A percentile compares a stretch with the other conserved stretches of the same genome.
phyloP scores from a whole-genome alignment of 37 sponge, comb jelly and placozoan genomes.

The Cliona cf. orientalis region DNA sequence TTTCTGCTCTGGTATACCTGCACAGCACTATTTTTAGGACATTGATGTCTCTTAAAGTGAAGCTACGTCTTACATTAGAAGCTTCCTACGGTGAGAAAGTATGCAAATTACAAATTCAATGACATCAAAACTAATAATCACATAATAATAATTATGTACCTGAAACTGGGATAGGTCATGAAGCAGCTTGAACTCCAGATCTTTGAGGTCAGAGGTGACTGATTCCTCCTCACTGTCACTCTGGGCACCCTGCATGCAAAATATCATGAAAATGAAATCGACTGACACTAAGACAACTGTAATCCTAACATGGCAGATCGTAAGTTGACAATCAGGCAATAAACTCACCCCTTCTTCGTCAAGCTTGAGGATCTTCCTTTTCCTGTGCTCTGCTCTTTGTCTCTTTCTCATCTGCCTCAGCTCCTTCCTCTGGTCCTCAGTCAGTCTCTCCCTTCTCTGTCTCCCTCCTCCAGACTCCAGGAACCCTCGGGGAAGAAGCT shows the following conservation, averaged over 20 bases:
- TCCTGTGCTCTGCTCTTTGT: constrained; percentile 63
- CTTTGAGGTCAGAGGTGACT: constrained; percentile 55
- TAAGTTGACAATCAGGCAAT: not conserved
- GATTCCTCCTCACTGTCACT: constrained; percentile 68
- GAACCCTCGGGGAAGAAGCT: constrained; percentile 29
- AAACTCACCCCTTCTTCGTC: constrained; percentile 76
- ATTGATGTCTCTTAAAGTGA: constrained; percentile 68
- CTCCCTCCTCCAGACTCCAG: not conserved
- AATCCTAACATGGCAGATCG: not conserved
- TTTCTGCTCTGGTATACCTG: constrained; percentile 24
- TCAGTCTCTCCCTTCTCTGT: constrained; percentile 35
- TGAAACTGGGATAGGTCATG: constrained; percentile 80
- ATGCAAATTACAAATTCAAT: not conserved
- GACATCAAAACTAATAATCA: no score
- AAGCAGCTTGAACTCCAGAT: constrained; percentile 86
- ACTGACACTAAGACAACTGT: not conserved
- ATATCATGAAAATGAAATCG: not conserved
- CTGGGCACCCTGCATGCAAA: constrained; percentile 49
- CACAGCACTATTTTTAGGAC: constrained; percentile 77
- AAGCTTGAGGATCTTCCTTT: constrained; percentile 73
- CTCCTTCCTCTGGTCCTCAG: constrained; percentile 55
- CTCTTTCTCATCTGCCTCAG: constrained; percentile 77
- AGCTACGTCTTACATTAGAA: constrained; percentile 44
- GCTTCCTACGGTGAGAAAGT: constrained; percentile 47
- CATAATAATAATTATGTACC: constrained; percentile 38